Evolutionary conservation across 1,140 invertebrate genomes (phyloP).

Genomic region (Sogatella furcifera): DNA sequence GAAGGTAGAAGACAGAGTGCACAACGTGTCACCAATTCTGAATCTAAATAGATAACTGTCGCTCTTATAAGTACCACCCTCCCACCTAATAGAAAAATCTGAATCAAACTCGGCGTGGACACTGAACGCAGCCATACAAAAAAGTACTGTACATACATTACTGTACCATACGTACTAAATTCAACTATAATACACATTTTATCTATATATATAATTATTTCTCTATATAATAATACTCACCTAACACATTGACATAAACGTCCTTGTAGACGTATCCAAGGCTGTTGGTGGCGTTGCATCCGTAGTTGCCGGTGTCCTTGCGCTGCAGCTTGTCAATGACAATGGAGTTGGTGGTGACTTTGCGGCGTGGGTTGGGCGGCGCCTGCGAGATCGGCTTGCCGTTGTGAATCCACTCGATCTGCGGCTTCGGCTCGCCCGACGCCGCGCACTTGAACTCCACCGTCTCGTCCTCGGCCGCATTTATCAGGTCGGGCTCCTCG

Average conservation of each 20-base stretch:
- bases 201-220: too few relatives aligned
- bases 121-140: too few relatives aligned
- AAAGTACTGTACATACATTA: too few relatives aligned
- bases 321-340: slow-evolving; percentile 73
- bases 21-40: too few relatives aligned
- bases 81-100: too few relatives aligned
- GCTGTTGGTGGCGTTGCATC: slow-evolving; percentile 98
- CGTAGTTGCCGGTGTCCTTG: slow-evolving; percentile 92
- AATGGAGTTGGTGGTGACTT: slow-evolving; percentile 58
- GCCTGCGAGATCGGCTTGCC: slow-evolving; percentile 76
- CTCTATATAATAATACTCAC: too few relatives aligned
- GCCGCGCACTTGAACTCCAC: slow-evolving; percentile 81
- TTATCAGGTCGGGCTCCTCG: slow-evolving; percentile 77
- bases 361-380: slow-evolving; percentile 56
- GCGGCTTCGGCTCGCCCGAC: slow-evolving; percentile 74
- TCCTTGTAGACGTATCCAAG: slow-evolving; percentile 96
- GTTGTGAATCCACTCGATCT: slow-evolving; percentile 95
- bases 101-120: too few relatives aligned
- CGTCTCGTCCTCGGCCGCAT: slow-evolving; percentile 83
- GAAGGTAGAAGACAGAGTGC: too few relatives aligned
- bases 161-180: too few relatives aligned
- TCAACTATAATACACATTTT: too few relatives aligned
- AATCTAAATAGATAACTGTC: too few relatives aligned
- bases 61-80: too few relatives aligned
- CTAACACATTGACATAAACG: slow-evolving; percentile 92